phyloP scores from a whole-genome alignment of 1,140 invertebrate genomes.

The Adelges cooleyi region DNA sequence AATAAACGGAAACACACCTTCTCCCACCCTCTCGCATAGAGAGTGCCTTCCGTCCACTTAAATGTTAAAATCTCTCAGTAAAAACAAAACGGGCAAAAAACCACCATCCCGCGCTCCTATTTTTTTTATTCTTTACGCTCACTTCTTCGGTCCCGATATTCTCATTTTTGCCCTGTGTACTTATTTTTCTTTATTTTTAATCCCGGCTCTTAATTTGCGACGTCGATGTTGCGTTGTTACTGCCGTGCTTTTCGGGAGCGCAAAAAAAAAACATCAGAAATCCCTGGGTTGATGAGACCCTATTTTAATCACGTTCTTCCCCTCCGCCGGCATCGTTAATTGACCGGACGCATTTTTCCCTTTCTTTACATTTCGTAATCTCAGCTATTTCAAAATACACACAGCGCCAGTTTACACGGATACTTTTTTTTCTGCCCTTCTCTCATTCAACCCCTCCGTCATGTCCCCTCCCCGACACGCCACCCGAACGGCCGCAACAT shows the following conservation, averaged over 20 bases:
- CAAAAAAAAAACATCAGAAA: background rate
- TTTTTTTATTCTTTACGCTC: background rate
- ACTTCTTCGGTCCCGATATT: background rate
- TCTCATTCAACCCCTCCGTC: too few species aligned
- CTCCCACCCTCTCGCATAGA: too few species aligned
- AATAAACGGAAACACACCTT: constrained; percentile 10
- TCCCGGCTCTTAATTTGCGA: constrained; percentile 23
- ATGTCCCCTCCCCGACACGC: background rate
- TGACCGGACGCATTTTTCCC: constrained; percentile 22
- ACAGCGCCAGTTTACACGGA: background rate
- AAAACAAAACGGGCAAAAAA: background rate
- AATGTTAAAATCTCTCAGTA: background rate
- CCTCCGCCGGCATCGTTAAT: constrained; percentile 11
- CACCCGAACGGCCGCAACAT: too few species aligned
- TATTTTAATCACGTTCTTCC: constrained; percentile 11
- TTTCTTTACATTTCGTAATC: constrained; percentile 24
- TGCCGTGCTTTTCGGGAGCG: background rate
- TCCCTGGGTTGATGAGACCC: background rate
- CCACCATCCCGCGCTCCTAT: background rate
- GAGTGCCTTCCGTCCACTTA: background rate
- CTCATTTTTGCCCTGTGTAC: background rate
- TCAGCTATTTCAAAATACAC: constrained; percentile 11
- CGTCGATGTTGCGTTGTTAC: background rate
- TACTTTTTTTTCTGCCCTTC: background rate
- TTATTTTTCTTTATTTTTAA: constrained; percentile 2